Percentiles rank a stretch among this genome's conserved stretches.
phyloP scores from a whole-genome alignment of 2,113 vertebrate genomes.

The Barnardius zonarius region DNA sequence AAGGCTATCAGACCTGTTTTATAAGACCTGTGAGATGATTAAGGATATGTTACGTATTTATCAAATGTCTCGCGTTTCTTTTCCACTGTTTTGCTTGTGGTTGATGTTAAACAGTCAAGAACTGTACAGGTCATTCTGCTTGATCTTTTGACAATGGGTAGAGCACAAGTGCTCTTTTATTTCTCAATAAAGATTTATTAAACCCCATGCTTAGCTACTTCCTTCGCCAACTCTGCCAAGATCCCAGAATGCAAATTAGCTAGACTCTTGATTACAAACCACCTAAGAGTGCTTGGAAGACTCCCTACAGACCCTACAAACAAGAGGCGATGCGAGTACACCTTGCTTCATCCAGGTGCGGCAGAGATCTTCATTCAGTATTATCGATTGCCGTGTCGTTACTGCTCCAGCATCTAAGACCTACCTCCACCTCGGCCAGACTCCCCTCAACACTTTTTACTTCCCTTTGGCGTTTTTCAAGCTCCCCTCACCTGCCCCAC shows the following conservation, averaged over 20 bases:
- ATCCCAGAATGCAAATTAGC: neutral
- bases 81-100: neutral
- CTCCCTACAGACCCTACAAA: neutral
- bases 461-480: accelerated
- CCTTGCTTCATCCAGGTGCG: accelerated
- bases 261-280: neutral
- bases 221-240: neutral
- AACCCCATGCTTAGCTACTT: neutral
- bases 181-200: neutral
- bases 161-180: neutral
- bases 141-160: neutral
- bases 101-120: neutral
- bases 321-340: neutral
- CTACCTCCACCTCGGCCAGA: accelerated
- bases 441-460: no score
- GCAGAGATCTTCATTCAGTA: accelerated
- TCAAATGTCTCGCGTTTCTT: accelerated
- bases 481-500: neutral
- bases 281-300: neutral
- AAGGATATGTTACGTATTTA: neutral
- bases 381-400: accelerated
- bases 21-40: neutral
- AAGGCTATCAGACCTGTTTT: neutral
- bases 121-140: neutral
- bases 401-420: accelerated